Evolutionary conservation across 2,113 vertebrate species (phyloP).

Genomic region (Forbesichthys papilliferus): DNA sequence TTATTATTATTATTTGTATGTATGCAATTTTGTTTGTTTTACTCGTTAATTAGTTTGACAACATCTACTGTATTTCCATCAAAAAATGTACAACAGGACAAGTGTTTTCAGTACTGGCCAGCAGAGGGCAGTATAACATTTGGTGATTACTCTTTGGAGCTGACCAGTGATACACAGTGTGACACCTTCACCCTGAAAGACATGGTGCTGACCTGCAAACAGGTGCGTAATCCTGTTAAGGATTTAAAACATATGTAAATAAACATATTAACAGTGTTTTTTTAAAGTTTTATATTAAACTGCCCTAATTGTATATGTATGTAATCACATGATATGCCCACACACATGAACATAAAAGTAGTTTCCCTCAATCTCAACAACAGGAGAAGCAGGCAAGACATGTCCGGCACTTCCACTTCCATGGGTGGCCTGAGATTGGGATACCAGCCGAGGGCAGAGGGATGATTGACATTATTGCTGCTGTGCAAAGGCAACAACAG

Average conservation of each 20-base stretch:
- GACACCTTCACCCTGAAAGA: constrained; percentile 83
- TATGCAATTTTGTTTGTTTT: not conserved
- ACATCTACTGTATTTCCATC: constrained; percentile 27
- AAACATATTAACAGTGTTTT: not conserved
- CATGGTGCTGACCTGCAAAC: constrained; percentile 69
- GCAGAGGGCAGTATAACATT: constrained; percentile 80
- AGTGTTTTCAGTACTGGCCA: constrained; percentile 96
- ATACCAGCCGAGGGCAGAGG: constrained; percentile 88
- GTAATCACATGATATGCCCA: not conserved
- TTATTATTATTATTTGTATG: not conserved
- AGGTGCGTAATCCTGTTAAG: constrained; percentile 42
- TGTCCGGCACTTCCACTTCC: constrained; percentile 92
- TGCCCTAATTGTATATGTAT: constrained; percentile 3
- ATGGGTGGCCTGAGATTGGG: constrained; percentile 94
- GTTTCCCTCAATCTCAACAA: constrained; percentile 12
- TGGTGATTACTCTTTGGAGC: constrained; percentile 81
- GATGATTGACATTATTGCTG: constrained; percentile 89
- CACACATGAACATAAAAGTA: constrained; percentile 18
- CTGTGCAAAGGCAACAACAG: constrained; percentile 88
- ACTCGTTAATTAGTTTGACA: not conserved
- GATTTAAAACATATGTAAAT: constrained; percentile 1
- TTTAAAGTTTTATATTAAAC: not conserved
- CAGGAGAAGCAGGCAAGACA: constrained; percentile 82
- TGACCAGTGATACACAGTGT: constrained; percentile 84
- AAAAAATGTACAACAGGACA: constrained; percentile 79